Conservation (phyloP, 2,113 vertebrate genomes). For the Chloebia gouldiae region DNA sequence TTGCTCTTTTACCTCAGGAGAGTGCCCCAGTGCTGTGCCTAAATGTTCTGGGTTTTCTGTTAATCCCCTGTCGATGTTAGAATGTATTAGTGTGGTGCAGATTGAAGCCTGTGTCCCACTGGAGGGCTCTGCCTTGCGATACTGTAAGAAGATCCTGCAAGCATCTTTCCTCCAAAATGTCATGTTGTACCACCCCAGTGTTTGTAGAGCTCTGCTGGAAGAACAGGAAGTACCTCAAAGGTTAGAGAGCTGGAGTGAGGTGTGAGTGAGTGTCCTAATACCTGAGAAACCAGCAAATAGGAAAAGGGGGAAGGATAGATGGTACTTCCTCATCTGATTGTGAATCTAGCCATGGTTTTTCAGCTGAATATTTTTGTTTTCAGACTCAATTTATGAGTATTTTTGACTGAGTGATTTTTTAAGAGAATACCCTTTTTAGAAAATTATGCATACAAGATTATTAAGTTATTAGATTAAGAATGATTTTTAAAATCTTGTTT, state of each 20-base stretch:
- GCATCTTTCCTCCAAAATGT: background rate
- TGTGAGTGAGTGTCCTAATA: background rate
- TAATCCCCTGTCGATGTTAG: background rate
- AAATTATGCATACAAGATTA: background rate
- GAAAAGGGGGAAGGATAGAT: background rate
- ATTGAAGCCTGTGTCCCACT: background rate
- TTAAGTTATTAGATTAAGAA: background rate
- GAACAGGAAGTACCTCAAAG: background rate
- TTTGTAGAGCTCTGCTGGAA: background rate
- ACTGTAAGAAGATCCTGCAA: background rate
- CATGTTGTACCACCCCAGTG: accelerated
- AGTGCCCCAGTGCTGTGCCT: background rate
- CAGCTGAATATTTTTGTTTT: background rate
- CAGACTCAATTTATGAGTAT: background rate
- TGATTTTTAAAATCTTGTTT: background rate
- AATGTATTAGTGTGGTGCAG: background rate
- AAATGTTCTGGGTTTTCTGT: background rate
- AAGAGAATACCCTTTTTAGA: background rate
- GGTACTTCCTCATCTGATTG: background rate
- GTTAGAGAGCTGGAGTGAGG: background rate
- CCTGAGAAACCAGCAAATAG: background rate
- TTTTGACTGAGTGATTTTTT: background rate
- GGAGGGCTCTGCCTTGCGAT: background rate
- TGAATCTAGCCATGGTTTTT: background rate
- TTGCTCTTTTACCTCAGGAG: accelerated